Base-by-base conservation (phyloP, 23 tunicate genomes). In the Styela clava region DNA sequence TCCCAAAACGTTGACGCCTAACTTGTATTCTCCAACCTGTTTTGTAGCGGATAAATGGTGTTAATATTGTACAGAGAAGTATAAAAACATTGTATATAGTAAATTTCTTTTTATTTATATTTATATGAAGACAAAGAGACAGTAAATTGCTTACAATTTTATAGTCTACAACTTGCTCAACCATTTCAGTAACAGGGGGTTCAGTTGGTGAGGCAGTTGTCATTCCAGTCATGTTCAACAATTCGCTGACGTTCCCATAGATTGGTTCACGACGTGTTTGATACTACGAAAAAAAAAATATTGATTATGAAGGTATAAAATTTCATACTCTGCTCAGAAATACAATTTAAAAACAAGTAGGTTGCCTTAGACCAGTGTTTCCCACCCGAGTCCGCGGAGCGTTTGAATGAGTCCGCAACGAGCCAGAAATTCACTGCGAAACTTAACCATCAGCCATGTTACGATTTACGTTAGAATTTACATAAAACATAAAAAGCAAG, bases 1-100 rank as follows among this genome's bases (percentile, higher is more conserved):
- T 23, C 98, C 98, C 21, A 93, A 73, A 25, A 93, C 89, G 79
- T 92, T 92, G 83, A 92, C 84, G 1, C 97, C 97, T 24, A 69
- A 74, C 51, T 92, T 92, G 83, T 92, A 92, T 20, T 71, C 30
- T 31, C 97, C 97, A 21, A 86, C 97, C 97, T 92, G 3, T n/a
- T n/a, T n/a, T n/a, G n/a, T n/a, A n/a, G n/a, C n/a, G 0, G 74
- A 1, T 31, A 32, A 27, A 56, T 56, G 20, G 22, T 21, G 22
- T 21, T 61, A 61, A 21, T 21, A 0, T 21, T 61, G 64, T 22
- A 0, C 64, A 21, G n/a, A 22, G 64, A 61, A 21, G n/a, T 21
- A 61, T 21, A 61, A 61, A 61, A 61, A 56, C 64, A 23, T 61
- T 21, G 64, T 0, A 21, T n/a, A n/a, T n/a, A n/a, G n/a, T n/a